phyloP scores from a whole-genome alignment of 2,797 vertebrate species.

The Schizothorax lantsangensis region DNA sequence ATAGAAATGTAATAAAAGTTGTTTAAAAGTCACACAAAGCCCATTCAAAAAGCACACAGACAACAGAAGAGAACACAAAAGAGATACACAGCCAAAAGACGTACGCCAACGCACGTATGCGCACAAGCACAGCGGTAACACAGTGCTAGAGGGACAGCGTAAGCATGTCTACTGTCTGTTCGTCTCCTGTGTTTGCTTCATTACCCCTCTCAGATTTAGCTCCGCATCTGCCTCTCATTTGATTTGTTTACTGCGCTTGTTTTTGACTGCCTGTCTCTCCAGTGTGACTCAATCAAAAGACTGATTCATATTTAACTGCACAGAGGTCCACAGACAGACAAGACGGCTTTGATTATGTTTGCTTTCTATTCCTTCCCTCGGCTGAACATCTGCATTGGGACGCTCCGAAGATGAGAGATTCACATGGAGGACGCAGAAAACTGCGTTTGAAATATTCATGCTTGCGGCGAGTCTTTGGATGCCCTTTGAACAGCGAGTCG shows the following conservation, averaged over 20 bases:
- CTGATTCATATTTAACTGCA: slow-evolving; percentile 57
- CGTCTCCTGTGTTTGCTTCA: slow-evolving; percentile 36
- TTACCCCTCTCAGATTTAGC: slow-evolving; percentile 34
- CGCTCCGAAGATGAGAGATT: slow-evolving; percentile 52
- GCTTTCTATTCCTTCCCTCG: slow-evolving; percentile 32
- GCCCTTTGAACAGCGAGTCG: slow-evolving; percentile 50
- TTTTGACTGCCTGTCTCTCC: slow-evolving; percentile 43
- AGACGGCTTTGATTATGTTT: slow-evolving; percentile 50
- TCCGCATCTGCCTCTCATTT: slow-evolving; percentile 40
- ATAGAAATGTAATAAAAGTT: slow-evolving; percentile 22
- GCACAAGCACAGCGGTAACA: slow-evolving; percentile 14
- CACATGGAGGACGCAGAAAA: slow-evolving; percentile 68
- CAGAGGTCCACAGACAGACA: slow-evolving; percentile 50
- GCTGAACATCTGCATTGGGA: slow-evolving; percentile 33
- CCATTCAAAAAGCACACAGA: background rate
- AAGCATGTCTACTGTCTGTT: slow-evolving; percentile 27
- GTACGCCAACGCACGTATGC: slow-evolving; percentile 15
- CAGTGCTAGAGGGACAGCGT: slow-evolving; percentile 25
- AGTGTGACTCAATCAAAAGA: slow-evolving; percentile 53
- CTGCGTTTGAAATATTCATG: slow-evolving; percentile 79
- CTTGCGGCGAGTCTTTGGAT: slow-evolving; percentile 62
- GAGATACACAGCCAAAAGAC: background rate
- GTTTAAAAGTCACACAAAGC: slow-evolving; percentile 42
- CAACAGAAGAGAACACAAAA: slow-evolving; percentile 22
- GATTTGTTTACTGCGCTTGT: slow-evolving; percentile 54